Percentiles rank a stretch among this genome's conserved stretches.
phyloP scores from a whole-genome alignment of 2,113 vertebrate genomes.

The Circaetus cinerascens region DNA sequence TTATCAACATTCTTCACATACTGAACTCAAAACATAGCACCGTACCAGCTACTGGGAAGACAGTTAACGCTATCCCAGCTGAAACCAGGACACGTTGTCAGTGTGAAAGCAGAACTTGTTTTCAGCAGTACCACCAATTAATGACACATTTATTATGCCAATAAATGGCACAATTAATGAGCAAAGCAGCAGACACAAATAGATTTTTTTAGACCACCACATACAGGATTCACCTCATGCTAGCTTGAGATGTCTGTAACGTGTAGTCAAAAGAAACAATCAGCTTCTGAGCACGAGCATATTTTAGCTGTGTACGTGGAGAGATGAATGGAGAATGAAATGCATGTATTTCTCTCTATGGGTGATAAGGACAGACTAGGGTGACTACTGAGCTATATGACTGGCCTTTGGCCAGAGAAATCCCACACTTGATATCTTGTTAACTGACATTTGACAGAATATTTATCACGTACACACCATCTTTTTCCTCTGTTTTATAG shows the following conservation, averaged over 20 bases:
- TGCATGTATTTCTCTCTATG: background rate
- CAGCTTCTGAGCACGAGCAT: background rate
- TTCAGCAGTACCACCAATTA: background rate
- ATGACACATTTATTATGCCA: background rate
- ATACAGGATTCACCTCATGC: background rate
- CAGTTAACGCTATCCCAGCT: too few species aligned
- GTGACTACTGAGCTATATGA: background rate
- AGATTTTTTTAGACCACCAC: background rate
- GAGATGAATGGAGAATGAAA: background rate
- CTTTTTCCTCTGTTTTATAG: background rate
- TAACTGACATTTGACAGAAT: background rate
- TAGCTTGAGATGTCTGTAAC: background rate
- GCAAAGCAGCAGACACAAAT: background rate
- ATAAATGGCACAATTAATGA: background rate
- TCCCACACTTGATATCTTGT: background rate
- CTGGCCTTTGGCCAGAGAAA: background rate
- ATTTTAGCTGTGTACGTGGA: background rate
- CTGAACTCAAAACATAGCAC: too few species aligned
- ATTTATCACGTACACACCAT: background rate
- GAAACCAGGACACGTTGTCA: too few species aligned
- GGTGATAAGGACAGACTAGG: background rate
- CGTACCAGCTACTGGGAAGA: too few species aligned
- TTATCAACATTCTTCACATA: too few species aligned
- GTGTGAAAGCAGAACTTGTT: background rate
- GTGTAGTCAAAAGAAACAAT: background rate